A percentile compares a stretch with the other conserved stretches of the same genome.
phyloP scores from a whole-genome alignment of 1,140 invertebrate species.

The Nasonia vitripennis region DNA sequence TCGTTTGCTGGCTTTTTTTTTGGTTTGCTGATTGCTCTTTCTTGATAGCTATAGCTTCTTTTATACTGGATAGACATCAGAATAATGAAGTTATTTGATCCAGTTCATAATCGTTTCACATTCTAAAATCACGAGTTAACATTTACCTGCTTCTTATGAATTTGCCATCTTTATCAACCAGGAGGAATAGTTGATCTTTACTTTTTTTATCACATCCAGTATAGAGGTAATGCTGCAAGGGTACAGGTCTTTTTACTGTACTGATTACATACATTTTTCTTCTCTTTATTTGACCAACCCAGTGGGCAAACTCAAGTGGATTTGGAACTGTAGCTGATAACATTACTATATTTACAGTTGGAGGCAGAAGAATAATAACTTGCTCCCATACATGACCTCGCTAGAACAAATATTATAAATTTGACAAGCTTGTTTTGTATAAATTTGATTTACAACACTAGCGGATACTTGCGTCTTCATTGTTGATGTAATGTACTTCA shows the following conservation, averaged over 20 bases:
- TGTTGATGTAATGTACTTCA: conserved; percentile 99
- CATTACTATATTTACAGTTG: conserved; percentile 97
- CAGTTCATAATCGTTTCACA: too few relatives aligned
- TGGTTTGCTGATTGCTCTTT: conserved; percentile 33
- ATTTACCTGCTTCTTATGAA: conserved; percentile 83
- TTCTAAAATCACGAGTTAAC: not conserved
- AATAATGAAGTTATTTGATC: not conserved
- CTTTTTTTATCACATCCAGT: conserved; percentile 89
- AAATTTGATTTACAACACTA: conserved; percentile 14
- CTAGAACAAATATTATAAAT: conserved; percentile 66
- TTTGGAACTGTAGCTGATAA: conserved; percentile 99
- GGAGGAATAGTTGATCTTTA: conserved; percentile 87
- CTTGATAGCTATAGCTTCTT: conserved; percentile 26
- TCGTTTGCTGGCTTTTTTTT: conserved; percentile 45
- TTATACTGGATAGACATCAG: conserved; percentile 14
- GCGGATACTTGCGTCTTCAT: conserved; percentile 85
- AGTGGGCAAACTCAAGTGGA: conserved; percentile 96
- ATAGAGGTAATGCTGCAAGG: conserved; percentile 95
- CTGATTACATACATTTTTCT: conserved; percentile 96
- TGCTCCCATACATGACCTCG: conserved; percentile 99
- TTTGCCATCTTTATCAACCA: conserved; percentile 86
- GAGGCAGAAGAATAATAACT: conserved; percentile 95
- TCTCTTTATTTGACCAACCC: conserved; percentile 96
- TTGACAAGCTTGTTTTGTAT: not conserved
- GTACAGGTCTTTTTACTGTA: conserved; percentile 95